Evolutionary conservation across 2,888 invertebrate species (phyloP), one percentile per base, ranked within the genome.

Genomic region (Cephus runcator): DNA sequence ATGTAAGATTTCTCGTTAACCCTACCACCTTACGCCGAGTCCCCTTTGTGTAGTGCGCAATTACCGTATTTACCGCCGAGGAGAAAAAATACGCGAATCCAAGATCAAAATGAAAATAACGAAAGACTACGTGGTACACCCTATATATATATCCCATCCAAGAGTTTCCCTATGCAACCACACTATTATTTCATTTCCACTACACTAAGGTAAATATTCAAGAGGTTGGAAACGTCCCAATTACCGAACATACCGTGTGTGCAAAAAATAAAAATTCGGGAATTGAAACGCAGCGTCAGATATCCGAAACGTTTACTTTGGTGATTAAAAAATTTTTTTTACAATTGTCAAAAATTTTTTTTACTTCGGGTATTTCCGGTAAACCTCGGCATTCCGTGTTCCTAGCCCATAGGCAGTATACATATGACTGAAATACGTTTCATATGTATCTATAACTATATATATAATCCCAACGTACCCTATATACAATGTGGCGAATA

Each of bases 241-340:
- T 35, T 35, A 34, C 34, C 34, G 11, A 35, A 35, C 35, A 35
- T 35, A 35, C 3, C 35, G 3, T 12, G 35, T 3, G 35, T 35
- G 12, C 12, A 3, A 12, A 0, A 35, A 12, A 35, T 35, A 1
- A 12, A 12, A 12, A 12, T 35, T 0, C 3, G 0, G 12, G 0
- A 35, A 35, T 35, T 35, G 3, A 35, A 3, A 35, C 12, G 12
- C 11, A 34, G 34, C 34, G 34, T 34, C 12, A 12, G 12, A 0
- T 35, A 3, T 35, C 34, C 34, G 11, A 11, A 3, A 35, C 35
- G 35, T 35, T 35, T 1, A 35, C 12, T 3, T 35, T 12, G 35
- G 15, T 6, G 0, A 6, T 0, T 15, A 4, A 15, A 6, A 4
- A 15, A 2, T 15, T 40, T 15, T 40, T 36, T 6, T 15, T 15